Conservation (phyloP, 2,888 invertebrate species). For the Microctonus aethiopoides region DNA sequence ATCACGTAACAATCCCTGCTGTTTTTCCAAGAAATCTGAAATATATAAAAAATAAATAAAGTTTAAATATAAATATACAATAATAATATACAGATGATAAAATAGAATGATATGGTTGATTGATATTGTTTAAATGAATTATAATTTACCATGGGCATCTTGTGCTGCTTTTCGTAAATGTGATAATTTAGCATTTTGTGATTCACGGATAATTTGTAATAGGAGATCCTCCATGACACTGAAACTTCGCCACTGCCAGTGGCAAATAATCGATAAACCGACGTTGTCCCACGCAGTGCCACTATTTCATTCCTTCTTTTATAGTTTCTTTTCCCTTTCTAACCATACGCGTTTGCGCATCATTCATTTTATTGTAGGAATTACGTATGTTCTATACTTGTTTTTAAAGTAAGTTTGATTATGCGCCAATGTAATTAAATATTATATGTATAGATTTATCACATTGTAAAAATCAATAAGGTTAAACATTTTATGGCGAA, state of each 20-base stretch:
- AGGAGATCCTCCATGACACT: slow-evolving; percentile 86
- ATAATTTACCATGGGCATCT: slow-evolving; percentile 82
- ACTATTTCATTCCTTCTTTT: slow-evolving; percentile 29
- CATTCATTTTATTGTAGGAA: slow-evolving; percentile 1
- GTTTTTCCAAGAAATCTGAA: slow-evolving; percentile 83
- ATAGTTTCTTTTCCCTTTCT: slow-evolving; percentile 16
- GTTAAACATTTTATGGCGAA: too few relatives aligned
- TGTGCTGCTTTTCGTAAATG: slow-evolving; percentile 84
- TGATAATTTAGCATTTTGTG: slow-evolving; percentile 81
- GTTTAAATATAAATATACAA: background rate
- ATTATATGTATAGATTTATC: too few relatives aligned
- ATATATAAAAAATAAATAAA: background rate
- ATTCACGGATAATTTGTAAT: slow-evolving; percentile 86
- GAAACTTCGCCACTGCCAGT: slow-evolving; percentile 39
- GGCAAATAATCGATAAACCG: slow-evolving; percentile 62
- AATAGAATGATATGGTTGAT: too few relatives aligned
- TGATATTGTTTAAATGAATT: background rate
- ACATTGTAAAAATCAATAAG: too few relatives aligned
- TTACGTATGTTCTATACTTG: too few relatives aligned
- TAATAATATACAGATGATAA: background rate
- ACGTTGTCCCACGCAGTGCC: slow-evolving; percentile 25
- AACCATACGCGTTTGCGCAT: slow-evolving; percentile 26
- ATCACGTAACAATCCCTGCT: slow-evolving; percentile 81
- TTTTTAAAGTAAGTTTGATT: too few relatives aligned
- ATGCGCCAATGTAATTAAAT: too few relatives aligned